phyloP scores from a whole-genome alignment of 2,113 vertebrate species.

The Xenopus tropicalis region UCB_Xtro_10.0 CM004451.2:27589501-27590000 shows the following conservation, averaged over 20 bases:
- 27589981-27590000: constrained; percentile 33
- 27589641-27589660: not conserved
- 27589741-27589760: constrained; percentile 24
- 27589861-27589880: constrained; percentile 30
- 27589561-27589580: not conserved
- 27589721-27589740: constrained; percentile 19
- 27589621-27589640: not conserved
- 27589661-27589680: not conserved
- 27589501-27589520: not conserved
- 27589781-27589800: constrained; percentile 27
- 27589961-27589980: constrained; percentile 24
- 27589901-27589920: constrained; percentile 33
- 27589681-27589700: constrained; percentile 1
- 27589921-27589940: constrained; percentile 30
- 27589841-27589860: constrained; percentile 42
- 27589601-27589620: not conserved
- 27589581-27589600: not conserved
- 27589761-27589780: constrained; percentile 35
- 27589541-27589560: not conserved
- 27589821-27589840: constrained; percentile 29
- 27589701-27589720: constrained; percentile 5
- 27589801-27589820: constrained; percentile 30
- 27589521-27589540: not conserved
- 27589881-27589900: constrained; percentile 41
- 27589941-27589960: constrained; percentile 36